Evolutionary conservation across 1,140 invertebrate genomes (phyloP).

Genomic region (Hycleus phaleratus): DNA sequence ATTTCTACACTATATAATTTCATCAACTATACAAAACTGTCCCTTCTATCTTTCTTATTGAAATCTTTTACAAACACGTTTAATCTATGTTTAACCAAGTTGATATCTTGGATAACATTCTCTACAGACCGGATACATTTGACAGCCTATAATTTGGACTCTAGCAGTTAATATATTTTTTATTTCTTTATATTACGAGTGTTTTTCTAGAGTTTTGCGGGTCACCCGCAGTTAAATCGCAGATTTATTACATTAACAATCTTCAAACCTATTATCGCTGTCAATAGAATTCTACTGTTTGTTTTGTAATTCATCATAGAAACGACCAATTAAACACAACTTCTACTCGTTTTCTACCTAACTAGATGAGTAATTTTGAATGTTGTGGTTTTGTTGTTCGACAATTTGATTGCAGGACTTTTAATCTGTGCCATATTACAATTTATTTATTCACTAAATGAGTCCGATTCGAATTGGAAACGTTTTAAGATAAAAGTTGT

Average conservation of each 20-base stretch:
- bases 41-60: conserved; percentile 4
- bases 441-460: conserved; percentile 31
- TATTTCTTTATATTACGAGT: background rate
- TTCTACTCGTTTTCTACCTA: no score
- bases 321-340: no score
- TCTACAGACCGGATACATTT: conserved; percentile 8
- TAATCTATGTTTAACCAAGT: conserved; percentile 9
- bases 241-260: conserved; percentile 6
- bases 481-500: conserved; percentile 30
- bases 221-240: conserved; percentile 12
- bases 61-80: conserved; percentile 13
- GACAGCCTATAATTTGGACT: conserved; percentile 14
- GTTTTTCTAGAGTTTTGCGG: background rate
- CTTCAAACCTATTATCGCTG: conserved; percentile 7
- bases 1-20: conserved; percentile 5
- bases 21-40: conserved; percentile 5
- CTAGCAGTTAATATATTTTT: conserved; percentile 7
- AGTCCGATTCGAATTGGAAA: conserved; percentile 23
- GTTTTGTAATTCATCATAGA: background rate
- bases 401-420: no score
- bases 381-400: no score
- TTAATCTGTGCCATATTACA: background rate
- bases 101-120: conserved; percentile 13
- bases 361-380: no score
- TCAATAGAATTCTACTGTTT: conserved; percentile 9